These are phyloP conservation scores for Eriosoma lanigerum DNA, from an alignment of 1,140 invertebrate genomes.

Conservation along the genomic window DNA sequence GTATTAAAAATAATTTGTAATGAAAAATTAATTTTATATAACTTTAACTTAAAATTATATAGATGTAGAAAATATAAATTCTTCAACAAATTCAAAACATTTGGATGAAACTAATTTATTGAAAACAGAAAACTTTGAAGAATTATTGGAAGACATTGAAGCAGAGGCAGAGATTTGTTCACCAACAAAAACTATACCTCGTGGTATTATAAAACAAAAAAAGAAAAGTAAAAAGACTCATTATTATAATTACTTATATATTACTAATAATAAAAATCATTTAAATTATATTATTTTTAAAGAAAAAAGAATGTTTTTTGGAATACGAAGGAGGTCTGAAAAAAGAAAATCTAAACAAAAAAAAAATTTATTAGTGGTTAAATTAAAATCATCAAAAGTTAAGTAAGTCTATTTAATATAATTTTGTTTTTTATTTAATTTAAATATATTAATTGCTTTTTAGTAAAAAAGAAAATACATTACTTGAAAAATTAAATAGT, in stretches of 20 bases:
- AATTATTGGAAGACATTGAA: constrained; percentile 44
- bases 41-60: background rate
- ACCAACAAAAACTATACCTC: constrained; percentile 16
- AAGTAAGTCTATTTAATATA: constrained; percentile 16
- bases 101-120: constrained; percentile 10
- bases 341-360: constrained; percentile 19
- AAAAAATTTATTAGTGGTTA: constrained; percentile 33
- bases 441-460: constrained; percentile 4
- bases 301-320: constrained; percentile 27
- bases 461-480: background rate
- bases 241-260: too few species aligned
- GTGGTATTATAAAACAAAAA: background rate
- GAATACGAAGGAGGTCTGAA: background rate
- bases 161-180: constrained; percentile 42
- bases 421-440: background rate
- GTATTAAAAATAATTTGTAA: background rate
- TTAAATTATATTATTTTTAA: background rate
- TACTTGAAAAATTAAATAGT: background rate
- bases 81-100: background rate
- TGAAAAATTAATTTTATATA: background rate
- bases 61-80: background rate
- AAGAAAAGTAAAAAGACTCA: background rate
- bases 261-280: too few species aligned
- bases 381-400: constrained; percentile 1
- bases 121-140: constrained; percentile 36